Conservation (phyloP, 2,797 vertebrate genomes). For the Schizopygopsis pylzovi region DNA sequence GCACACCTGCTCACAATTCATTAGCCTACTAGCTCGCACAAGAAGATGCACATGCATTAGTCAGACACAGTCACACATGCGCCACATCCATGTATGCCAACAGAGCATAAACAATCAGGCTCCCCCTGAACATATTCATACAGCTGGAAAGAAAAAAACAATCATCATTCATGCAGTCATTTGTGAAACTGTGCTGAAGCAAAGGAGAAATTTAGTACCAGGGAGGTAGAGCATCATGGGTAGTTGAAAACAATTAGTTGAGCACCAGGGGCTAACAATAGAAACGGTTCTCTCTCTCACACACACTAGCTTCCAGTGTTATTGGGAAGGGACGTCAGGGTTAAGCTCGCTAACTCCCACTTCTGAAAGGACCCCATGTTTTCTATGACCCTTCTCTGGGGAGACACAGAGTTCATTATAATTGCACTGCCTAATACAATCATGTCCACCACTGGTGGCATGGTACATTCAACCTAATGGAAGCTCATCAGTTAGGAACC, state of each 20-base stretch:
- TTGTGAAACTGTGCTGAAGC: not conserved
- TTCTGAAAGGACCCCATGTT: constrained; percentile 24
- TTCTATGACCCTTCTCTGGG: constrained; percentile 29
- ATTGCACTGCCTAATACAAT: constrained; percentile 45
- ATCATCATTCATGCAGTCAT: constrained; percentile 4
- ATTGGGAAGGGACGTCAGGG: constrained; percentile 34
- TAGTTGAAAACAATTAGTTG: constrained; percentile 45
- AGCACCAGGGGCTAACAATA: constrained; percentile 44
- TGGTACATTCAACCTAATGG: constrained; percentile 46
- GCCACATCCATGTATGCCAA: constrained; percentile 29
- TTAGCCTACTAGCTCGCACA: constrained; percentile 66
- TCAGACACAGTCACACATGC: constrained; percentile 34
- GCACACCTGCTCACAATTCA: constrained; percentile 80
- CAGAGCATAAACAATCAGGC: constrained; percentile 49
- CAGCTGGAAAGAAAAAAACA: constrained; percentile 17
- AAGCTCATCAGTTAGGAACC: constrained; percentile 24
- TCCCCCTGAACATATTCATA: constrained; percentile 7
- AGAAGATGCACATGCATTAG: constrained; percentile 55
- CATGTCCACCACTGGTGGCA: constrained; percentile 42
- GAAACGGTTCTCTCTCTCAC: constrained; percentile 13
- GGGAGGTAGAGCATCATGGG: constrained; percentile 33
- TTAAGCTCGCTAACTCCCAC: constrained; percentile 37
- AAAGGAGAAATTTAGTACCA: constrained; percentile 39
- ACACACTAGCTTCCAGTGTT: constrained; percentile 42
- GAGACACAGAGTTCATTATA: constrained; percentile 50